Evolutionary conservation across 2,797 vertebrate genomes (phyloP), one percentile per base, ranked within the genome.

Genomic region (Protosalanx chinensis): DNA sequence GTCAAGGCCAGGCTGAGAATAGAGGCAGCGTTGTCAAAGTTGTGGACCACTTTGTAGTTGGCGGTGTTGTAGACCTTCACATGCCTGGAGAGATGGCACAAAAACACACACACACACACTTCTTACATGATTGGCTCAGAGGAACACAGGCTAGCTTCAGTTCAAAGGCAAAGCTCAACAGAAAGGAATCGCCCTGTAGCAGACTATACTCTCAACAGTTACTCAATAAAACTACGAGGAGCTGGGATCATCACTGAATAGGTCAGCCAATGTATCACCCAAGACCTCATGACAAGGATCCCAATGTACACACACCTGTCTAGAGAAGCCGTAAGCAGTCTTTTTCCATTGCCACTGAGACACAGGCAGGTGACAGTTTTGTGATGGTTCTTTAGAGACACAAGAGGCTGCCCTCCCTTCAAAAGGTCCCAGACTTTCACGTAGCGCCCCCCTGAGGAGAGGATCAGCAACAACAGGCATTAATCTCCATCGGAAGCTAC

Each of bases 401-500:
- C 95, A 2, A 99, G 85, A 41, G 95, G 89, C 51, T 97, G 96
- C 23, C 98, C 98, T 1, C 96, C 95, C 91, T 96, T 98, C 0
- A 98, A 85, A 71, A 98, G 81, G 87, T 99, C 97, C 98, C 98
- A 99, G 53, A 99, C 92, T 88, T 98, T 99, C 70, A 99, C 94
- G 23, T 95, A 94, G 0, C 97, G 94, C 1, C 97, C 97, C 33
- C 97, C 97, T 99, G 77, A 5, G 81, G 29, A 35, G 12, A 5
- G 41, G n/a, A 15, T 13, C 15, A 57, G 5, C 23, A 18, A 64
- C 23, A 75, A 5, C n/a, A 27, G 27, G 15, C 51, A n/a, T 16
- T 16, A 16, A 16, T 5, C 51, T 6, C 18, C 18, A 56, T n/a
- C 51, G 6, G 51, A 56, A 56, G 51, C 15, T 10, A n/a, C 57